phyloP scores from a whole-genome alignment of 92 coral and sea anemone species.

The Epizoanthus ramosus region DNA sequence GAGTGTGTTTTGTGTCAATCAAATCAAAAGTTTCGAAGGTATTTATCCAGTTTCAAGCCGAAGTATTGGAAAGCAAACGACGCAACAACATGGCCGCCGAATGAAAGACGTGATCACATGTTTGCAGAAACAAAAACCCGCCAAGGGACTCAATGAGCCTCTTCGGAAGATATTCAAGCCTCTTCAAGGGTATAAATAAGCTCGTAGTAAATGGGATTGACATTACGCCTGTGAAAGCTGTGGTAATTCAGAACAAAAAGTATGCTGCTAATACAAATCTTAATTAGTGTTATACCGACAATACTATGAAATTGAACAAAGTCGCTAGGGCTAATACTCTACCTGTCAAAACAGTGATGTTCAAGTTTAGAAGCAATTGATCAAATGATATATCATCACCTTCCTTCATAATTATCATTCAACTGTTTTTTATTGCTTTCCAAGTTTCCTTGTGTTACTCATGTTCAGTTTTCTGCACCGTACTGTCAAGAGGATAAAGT shows the following conservation, averaged over 20 bases:
- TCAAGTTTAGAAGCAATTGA: too few relatives aligned
- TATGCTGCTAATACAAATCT: too few relatives aligned
- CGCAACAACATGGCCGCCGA: slow-evolving; percentile 1
- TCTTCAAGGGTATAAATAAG: neutral
- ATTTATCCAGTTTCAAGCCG: slow-evolving; percentile 7
- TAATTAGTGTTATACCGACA: neutral
- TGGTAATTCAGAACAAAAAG: too few relatives aligned
- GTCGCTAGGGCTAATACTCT: neutral
- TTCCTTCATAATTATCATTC: too few relatives aligned
- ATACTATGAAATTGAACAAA: neutral
- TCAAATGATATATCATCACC: too few relatives aligned
- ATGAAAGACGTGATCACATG: slow-evolving; percentile 3
- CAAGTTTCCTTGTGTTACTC: too few relatives aligned
- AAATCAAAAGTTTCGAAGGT: slow-evolving; percentile 17
- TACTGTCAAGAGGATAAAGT: too few relatives aligned
- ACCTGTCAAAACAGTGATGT: neutral
- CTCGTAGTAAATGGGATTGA: too few relatives aligned
- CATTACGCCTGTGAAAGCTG: too few relatives aligned
- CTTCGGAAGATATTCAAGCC: neutral
- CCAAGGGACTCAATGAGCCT: slow-evolving; percentile 4
- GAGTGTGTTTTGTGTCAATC: slow-evolving; percentile 11
- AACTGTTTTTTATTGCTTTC: too few relatives aligned
- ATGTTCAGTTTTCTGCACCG: too few relatives aligned
- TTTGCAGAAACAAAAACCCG: slow-evolving; percentile 20
- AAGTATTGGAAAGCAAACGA: slow-evolving; percentile 26